phyloP scores from a whole-genome alignment of 2,888 invertebrate species.

The Stenodema calcarata region DNA sequence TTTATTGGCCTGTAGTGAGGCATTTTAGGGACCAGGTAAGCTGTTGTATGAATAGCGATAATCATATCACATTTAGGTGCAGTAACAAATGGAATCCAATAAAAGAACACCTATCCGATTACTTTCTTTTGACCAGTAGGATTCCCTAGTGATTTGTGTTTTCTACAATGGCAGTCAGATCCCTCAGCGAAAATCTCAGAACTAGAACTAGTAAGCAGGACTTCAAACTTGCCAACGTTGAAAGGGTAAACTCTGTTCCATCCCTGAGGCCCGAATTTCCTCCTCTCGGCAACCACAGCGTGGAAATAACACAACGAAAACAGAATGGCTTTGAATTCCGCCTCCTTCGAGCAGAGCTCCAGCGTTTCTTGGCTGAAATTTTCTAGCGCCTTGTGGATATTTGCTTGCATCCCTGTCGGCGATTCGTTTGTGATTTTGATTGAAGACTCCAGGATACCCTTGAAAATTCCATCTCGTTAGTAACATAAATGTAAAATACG shows the following conservation, averaged over 20 bases:
- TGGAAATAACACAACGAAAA: conserved; percentile 96
- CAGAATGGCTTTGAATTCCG: conserved; percentile 92
- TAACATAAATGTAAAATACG: too few species aligned
- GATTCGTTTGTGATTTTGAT: conserved; percentile 98
- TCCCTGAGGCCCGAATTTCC: conserved; percentile 94
- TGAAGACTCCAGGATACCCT: conserved; percentile 92
- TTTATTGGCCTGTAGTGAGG: too few species aligned
- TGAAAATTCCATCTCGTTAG: too few species aligned
- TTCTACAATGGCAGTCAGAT: too few species aligned
- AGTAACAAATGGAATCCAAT: too few species aligned
- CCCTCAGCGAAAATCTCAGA: not conserved
- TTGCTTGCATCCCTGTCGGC: conserved; percentile 94
- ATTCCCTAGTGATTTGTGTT: too few species aligned
- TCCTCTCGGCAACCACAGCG: conserved; percentile 90
- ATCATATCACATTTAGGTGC: too few species aligned
- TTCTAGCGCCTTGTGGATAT: conserved; percentile 92
- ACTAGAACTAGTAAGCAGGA: not conserved
- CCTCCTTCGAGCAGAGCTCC: conserved; percentile 94
- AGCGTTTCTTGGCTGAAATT: conserved; percentile 95
- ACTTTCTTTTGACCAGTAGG: too few species aligned
- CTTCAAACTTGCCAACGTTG: conserved; percentile 74
- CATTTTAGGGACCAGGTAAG: too few species aligned
- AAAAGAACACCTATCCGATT: too few species aligned
- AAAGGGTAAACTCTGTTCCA: conserved; percentile 97
- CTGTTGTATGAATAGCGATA: too few species aligned